Evolutionary conservation across 2,888 invertebrate genomes (phyloP).

Genomic region (Spisula subtruncata): DNA sequence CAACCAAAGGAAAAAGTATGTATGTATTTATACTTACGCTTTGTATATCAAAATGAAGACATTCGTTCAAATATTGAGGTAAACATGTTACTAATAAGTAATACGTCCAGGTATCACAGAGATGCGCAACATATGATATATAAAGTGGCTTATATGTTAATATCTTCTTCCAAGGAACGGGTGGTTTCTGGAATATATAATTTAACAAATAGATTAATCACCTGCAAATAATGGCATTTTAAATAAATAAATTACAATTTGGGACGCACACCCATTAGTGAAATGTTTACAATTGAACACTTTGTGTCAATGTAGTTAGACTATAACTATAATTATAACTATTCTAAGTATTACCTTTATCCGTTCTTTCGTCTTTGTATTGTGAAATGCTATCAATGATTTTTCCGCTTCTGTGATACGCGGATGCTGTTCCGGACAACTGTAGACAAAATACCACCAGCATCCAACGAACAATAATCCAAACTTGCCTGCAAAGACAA

Average conservation of each 20-base stretch:
- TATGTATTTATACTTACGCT: slow-evolving; percentile 68
- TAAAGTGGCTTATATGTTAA: slow-evolving; percentile 88
- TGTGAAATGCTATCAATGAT: neutral
- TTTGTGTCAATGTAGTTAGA: too few species aligned
- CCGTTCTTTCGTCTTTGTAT: neutral
- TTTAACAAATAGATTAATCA: too few species aligned
- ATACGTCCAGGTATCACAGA: slow-evolving; percentile 88
- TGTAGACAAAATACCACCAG: slow-evolving; percentile 76
- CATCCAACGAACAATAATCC: slow-evolving; percentile 72
- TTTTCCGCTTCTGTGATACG: slow-evolving; percentile 62
- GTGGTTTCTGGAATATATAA: neutral
- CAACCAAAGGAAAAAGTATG: too few species aligned
- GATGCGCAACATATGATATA: slow-evolving; percentile 88
- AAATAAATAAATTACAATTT: too few species aligned
- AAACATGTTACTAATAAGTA: slow-evolving; percentile 82
- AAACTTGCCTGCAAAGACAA: slow-evolving; percentile 71
- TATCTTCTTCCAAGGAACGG: slow-evolving; percentile 87
- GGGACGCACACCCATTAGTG: too few species aligned
- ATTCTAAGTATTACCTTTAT: too few species aligned
- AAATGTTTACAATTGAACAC: too few species aligned
- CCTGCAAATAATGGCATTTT: too few species aligned
- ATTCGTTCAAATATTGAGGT: slow-evolving; percentile 82
- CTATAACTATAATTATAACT: too few species aligned
- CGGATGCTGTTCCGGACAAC: slow-evolving; percentile 73
- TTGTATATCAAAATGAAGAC: slow-evolving; percentile 82